phyloP scores from a whole-genome alignment of 2,888 invertebrate genomes.

The Lycaena phlaeas region DNA sequence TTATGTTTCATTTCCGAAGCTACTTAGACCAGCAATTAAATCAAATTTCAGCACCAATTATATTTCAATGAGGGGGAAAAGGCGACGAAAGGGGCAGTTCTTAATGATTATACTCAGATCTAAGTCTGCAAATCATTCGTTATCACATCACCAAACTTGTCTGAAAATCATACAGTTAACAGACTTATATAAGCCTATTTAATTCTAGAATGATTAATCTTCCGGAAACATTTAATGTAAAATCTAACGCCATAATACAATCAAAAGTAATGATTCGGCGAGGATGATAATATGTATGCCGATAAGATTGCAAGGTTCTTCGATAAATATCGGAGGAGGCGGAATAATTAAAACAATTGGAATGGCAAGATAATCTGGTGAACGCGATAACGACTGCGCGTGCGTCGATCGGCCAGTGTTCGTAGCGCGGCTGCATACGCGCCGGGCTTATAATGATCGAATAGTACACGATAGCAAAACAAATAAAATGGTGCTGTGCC shows the following conservation, averaged over 20 bases:
- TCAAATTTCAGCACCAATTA: no score
- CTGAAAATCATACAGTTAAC: no score
- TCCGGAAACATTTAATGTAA: constrained; percentile 13
- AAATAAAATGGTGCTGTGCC: constrained; percentile 54
- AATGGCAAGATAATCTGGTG: constrained; percentile 57
- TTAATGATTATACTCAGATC: no score
- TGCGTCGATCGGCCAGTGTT: constrained; percentile 45
- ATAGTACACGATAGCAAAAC: constrained; percentile 3
- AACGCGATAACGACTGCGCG: constrained; percentile 51
- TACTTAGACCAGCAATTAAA: neutral
- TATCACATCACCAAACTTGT: no score
- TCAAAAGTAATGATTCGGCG: no score
- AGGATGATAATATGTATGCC: constrained; percentile 44
- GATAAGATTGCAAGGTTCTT: constrained; percentile 63
- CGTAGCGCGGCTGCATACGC: constrained; percentile 49
- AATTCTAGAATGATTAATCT: no score
- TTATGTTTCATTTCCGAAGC: constrained; percentile 30
- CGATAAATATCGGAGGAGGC: constrained; percentile 59
- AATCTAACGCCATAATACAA: constrained; percentile 30
- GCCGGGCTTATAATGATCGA: constrained; percentile 15
- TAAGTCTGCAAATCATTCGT: no score
- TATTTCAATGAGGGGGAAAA: no score
- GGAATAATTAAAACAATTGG: constrained; percentile 70
- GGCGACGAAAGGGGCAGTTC: no score
- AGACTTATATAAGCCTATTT: no score